These are phyloP conservation scores for Procambarus clarkii DNA, from an alignment of 1,140 invertebrate genomes.

Conservation along the genomic window DNA sequence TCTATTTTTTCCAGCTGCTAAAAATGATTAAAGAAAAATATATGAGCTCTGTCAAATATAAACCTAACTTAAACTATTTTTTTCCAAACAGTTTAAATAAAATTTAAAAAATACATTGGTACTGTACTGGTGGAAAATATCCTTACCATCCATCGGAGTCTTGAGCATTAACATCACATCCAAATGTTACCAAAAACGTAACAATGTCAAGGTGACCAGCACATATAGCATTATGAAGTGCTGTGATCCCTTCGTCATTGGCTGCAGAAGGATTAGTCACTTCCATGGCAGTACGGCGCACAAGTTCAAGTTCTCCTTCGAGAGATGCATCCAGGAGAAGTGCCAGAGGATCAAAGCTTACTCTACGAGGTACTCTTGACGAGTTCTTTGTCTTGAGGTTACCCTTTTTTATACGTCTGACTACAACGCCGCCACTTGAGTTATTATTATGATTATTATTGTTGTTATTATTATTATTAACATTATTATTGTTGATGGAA, in stretches of 20 bases:
- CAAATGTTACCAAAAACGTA: slow-evolving; percentile 97
- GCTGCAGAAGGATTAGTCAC: slow-evolving; percentile 94
- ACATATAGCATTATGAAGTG: slow-evolving; percentile 99
- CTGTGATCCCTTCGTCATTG: slow-evolving; percentile 98
- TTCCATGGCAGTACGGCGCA: slow-evolving; percentile 95
- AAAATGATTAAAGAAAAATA: too few relatives aligned
- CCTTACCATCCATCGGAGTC: slow-evolving; percentile 96
- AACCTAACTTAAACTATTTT: too few relatives aligned
- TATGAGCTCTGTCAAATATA: too few relatives aligned
- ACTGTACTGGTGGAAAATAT: too few relatives aligned
- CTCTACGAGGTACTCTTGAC: slow-evolving; percentile 79
- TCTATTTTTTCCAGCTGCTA: too few relatives aligned
- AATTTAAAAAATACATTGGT: too few relatives aligned
- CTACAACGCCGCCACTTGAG: slow-evolving; percentile 24
- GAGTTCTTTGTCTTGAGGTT: slow-evolving; percentile 80
- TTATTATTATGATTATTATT: slow-evolving; percentile 14
- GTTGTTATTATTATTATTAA: slow-evolving; percentile 23
- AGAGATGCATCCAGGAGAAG: slow-evolving; percentile 96
- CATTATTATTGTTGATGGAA: slow-evolving; percentile 7
- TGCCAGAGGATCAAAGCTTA: slow-evolving; percentile 98
- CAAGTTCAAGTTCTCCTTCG: slow-evolving; percentile 97
- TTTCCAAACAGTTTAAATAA: too few relatives aligned
- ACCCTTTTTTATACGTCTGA: slow-evolving; percentile 80
- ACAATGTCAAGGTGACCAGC: slow-evolving; percentile 99
- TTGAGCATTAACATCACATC: slow-evolving; percentile 98